A percentile compares a stretch with the other conserved stretches of the same genome.
phyloP scores from a whole-genome alignment of 2,888 invertebrate species.

The Lepeophtheirus nordmannii region DNA sequence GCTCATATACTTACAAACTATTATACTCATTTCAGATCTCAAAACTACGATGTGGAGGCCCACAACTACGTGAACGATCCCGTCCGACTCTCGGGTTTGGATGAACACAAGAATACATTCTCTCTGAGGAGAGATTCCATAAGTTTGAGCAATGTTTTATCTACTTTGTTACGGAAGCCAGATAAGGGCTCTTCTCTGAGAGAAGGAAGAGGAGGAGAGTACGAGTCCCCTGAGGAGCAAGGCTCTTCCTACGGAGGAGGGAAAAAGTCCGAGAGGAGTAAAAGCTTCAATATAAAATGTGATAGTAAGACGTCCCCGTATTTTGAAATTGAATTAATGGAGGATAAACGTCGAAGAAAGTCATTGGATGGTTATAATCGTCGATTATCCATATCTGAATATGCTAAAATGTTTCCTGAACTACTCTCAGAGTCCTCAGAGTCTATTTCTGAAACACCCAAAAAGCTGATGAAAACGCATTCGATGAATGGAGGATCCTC shows the following conservation, averaged over 20 bases:
- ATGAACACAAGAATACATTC: neutral
- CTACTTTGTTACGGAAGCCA: neutral
- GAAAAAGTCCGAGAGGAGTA: neutral
- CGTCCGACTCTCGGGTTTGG: neutral
- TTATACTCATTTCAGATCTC: neutral
- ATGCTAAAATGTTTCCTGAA: slow-evolving; percentile 4
- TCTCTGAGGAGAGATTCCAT: neutral
- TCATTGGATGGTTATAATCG: neutral
- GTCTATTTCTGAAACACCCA: neutral
- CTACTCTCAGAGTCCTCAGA: neutral
- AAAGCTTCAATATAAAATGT: slow-evolving; percentile 18
- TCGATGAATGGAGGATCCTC: neutral
- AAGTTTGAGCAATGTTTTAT: neutral
- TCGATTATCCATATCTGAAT: neutral
- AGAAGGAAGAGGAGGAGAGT: neutral
- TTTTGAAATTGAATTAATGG: slow-evolving; percentile 8
- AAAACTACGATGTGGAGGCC: slow-evolving; percentile 4
- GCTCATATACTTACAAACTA: neutral
- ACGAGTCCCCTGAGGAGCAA: too few species aligned
- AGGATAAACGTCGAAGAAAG: neutral
- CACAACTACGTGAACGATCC: slow-evolving; percentile 3
- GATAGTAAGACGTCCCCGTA: slow-evolving; percentile 4
- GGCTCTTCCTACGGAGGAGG: too few species aligned
- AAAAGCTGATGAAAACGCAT: neutral
- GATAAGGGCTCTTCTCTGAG: neutral